Base-by-base conservation (phyloP, 1,140 invertebrate genomes). In the Drosophila bifasciata region DNA sequence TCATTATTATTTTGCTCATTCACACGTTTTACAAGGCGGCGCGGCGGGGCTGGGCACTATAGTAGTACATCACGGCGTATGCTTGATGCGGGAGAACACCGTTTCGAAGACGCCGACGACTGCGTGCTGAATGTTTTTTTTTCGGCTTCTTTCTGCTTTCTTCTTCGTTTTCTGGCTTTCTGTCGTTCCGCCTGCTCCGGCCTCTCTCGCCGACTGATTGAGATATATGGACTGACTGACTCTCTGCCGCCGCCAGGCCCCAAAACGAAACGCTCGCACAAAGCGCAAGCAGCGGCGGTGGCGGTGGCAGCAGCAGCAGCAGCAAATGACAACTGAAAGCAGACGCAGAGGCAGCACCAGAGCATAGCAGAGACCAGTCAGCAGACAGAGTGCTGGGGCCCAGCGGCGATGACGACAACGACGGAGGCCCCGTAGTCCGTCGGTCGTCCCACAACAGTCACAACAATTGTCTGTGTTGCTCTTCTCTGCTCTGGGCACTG, bases 41-140 rank as follows among this genome's bases (percentile, higher is more conserved):
- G 1, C 48, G 8, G 23, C 15, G 17, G 28, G 28, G 49, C 16
- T 39, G 49, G 52, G 61, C 19, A 60, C 80, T 73, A 77, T n/a
- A n/a, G n/a, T n/a, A n/a, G n/a, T n/a, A n/a, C n/a, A n/a, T n/a
- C 81, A 86, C 70, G 73, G 57, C 81, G 81, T 86, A 86, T 85
- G 61, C 77, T 77, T 77, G 25, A 81, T 69, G 61, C 68, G 68
- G 40, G 23, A 44, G 59, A 58, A 41, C 9, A 56, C 25, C 55
- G 41, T 69, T 56, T 49, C 45, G 43, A 46, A 61, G 67, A 72
- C 57, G 67, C 66, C 68, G 41, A 52, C 67, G 25, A 52, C 59
- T 60, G 66, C 67, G 69, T 51, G 67, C 43, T 67, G 53, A 49
- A 56, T 62, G 67, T 53, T 52, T 40, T 36, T 50, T 66, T 66